These are phyloP conservation scores for Parauchenoglanis ngamensis DNA, from an alignment of 2,797 vertebrate species.

Conservation along the genomic window DNA sequence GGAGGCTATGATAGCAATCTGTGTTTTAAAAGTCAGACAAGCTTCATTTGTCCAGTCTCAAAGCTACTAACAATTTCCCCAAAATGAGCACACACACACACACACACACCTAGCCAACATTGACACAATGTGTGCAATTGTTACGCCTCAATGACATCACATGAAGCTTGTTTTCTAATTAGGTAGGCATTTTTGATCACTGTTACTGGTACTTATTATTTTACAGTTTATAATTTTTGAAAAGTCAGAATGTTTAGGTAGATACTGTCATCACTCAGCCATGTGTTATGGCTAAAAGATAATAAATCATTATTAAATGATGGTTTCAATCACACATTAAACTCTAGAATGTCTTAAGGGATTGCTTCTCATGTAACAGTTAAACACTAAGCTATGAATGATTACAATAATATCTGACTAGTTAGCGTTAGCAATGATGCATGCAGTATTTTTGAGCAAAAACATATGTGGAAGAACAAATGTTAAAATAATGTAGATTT, in stretches of 20 bases:
- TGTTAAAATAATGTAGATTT: too few relatives aligned
- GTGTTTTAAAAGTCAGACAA: neutral
- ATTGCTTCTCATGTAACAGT: neutral
- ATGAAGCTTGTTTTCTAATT: neutral
- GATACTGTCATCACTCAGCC: neutral
- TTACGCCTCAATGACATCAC: neutral
- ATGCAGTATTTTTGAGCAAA: neutral
- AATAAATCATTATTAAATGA: neutral
- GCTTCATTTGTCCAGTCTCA: neutral
- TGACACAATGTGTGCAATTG: neutral
- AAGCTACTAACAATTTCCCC: neutral
- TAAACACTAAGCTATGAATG: neutral
- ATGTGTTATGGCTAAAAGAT: neutral
- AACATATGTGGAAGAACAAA: too few relatives aligned
- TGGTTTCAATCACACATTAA: neutral
- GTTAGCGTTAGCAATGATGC: too few relatives aligned
- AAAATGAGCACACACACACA: neutral
- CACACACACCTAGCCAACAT: neutral
- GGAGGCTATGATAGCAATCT: neutral
- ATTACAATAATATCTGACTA: neutral
- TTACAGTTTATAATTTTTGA: neutral
- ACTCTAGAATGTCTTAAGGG: neutral
- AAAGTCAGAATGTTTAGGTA: neutral
- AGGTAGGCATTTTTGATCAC: neutral
- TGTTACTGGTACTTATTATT: neutral